Percentiles rank a stretch among this genome's conserved stretches.
Conservation (phyloP, 1,140 invertebrate genomes). For the Rhopalosiphum maidis region DNA sequence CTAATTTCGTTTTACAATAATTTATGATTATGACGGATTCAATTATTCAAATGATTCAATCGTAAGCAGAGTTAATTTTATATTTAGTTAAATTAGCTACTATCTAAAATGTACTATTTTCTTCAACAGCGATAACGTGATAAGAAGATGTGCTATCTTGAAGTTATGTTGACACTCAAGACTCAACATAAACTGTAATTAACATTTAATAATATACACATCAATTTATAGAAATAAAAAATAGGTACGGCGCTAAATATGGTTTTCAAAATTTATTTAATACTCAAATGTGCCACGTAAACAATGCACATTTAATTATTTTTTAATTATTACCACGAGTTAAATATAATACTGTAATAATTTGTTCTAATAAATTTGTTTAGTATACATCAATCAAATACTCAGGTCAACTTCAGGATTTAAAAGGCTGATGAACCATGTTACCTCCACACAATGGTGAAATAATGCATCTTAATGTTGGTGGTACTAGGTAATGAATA, state of each 20-base stretch:
- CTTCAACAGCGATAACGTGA: too few relatives aligned
- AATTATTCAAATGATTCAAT: too few relatives aligned
- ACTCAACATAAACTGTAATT: too few relatives aligned
- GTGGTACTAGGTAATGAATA: conserved; percentile 76
- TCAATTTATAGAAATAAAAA: not conserved
- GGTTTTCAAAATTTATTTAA: not conserved
- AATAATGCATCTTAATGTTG: conserved; percentile 82
- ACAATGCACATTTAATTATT: not conserved
- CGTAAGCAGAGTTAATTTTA: too few relatives aligned
- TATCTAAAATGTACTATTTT: too few relatives aligned
- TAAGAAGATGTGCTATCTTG: too few relatives aligned
- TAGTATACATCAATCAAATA: not conserved
- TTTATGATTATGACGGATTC: too few relatives aligned
- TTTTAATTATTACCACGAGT: not conserved
- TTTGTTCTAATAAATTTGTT: not conserved
- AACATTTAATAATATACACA: too few relatives aligned
- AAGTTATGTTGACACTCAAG: too few relatives aligned
- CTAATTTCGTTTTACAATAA: too few relatives aligned
- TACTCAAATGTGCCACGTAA: not conserved
- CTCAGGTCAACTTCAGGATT: not conserved
- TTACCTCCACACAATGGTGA: conserved; percentile 67
- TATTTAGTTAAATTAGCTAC: too few relatives aligned
- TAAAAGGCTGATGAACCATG: conserved; percentile 21
- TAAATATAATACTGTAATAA: not conserved
- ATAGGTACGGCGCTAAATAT: not conserved